A percentile compares a stretch with the other conserved stretches of the same genome.
Evolutionary conservation across 2,888 invertebrate genomes (phyloP).

Genomic region (Argyresthia goedartella): DNA sequence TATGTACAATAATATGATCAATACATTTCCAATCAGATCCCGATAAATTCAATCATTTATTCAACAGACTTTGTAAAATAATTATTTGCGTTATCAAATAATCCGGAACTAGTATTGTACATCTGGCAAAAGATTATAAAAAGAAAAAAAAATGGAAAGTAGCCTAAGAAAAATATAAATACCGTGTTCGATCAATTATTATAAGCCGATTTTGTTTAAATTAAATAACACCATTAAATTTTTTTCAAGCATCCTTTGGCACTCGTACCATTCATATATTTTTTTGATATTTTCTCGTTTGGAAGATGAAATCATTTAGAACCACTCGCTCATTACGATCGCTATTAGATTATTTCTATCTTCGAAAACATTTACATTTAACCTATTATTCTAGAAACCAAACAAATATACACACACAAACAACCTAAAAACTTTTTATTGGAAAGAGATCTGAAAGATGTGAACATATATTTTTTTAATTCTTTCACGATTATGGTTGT

Average conservation of each 20-base stretch:
- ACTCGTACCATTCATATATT: slow-evolving; percentile 34
- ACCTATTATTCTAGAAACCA: slow-evolving; percentile 45
- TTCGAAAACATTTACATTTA: slow-evolving; percentile 23
- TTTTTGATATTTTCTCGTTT: slow-evolving; percentile 12
- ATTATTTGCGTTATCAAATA: slow-evolving; percentile 18
- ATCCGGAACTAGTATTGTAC: slow-evolving; percentile 16
- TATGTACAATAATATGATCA: slow-evolving; percentile 58
- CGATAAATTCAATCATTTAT: background rate
- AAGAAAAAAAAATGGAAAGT: slow-evolving; percentile 10
- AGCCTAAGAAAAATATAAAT: slow-evolving; percentile 8
- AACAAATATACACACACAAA: slow-evolving; percentile 65
- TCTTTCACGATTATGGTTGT: background rate
- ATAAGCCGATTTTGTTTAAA: slow-evolving; percentile 1
- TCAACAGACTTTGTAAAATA: background rate
- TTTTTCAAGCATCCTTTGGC: slow-evolving; percentile 42
- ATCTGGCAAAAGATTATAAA: slow-evolving; percentile 62
- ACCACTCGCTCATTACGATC: slow-evolving; percentile 12
- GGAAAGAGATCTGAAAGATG: slow-evolving; percentile 37
- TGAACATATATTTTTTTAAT: background rate
- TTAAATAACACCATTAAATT: slow-evolving; percentile 2
- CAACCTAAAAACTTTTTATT: slow-evolving; percentile 25
- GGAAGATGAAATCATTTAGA: slow-evolving; percentile 10
- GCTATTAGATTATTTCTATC: slow-evolving; percentile 16
- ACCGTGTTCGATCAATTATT: slow-evolving; percentile 15
- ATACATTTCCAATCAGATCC: background rate